Evolutionary conservation across 1,140 invertebrate species (phyloP).

Genomic region (Coelopa frigida): DNA sequence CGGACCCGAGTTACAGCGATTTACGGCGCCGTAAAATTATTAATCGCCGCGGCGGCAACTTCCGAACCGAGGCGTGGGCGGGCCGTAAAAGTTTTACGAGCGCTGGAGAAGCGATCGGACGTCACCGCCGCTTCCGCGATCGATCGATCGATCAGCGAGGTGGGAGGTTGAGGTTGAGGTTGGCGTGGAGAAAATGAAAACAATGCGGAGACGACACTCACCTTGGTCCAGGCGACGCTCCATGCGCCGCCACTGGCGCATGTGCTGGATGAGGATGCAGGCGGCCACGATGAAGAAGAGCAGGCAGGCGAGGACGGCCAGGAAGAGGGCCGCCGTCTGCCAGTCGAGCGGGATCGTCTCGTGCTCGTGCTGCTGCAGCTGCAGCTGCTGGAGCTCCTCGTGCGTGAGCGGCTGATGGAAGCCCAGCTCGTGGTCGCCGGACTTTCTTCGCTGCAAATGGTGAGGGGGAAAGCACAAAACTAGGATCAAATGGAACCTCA

Average conservation of each 20-base stretch:
- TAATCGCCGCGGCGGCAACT: too few species aligned
- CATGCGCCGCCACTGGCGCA: constrained; percentile 54
- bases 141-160: too few species aligned
- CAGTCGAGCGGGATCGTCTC: constrained; percentile 46
- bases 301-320: constrained; percentile 55
- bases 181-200: too few species aligned
- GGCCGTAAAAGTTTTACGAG: too few species aligned
- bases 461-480: background rate
- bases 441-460: constrained; percentile 34
- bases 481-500: background rate
- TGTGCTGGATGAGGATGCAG: constrained; percentile 55
- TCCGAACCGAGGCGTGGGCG: too few species aligned
- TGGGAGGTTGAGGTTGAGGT: too few species aligned
- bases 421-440: constrained; percentile 12
- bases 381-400: constrained; percentile 37
- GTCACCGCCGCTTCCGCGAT: too few species aligned
- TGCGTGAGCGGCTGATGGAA: constrained; percentile 33
- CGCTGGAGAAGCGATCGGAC: too few species aligned
- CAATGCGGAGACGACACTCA: too few species aligned
- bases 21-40: too few species aligned
- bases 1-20: too few species aligned
- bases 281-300: constrained; percentile 58
- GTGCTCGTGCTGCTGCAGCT: constrained; percentile 37
- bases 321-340: constrained; percentile 54
- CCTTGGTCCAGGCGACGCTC: constrained; percentile 51